Evolutionary conservation across 2,797 vertebrate species (phyloP).

Genomic region (Thalassophryne amazonica): DNA sequence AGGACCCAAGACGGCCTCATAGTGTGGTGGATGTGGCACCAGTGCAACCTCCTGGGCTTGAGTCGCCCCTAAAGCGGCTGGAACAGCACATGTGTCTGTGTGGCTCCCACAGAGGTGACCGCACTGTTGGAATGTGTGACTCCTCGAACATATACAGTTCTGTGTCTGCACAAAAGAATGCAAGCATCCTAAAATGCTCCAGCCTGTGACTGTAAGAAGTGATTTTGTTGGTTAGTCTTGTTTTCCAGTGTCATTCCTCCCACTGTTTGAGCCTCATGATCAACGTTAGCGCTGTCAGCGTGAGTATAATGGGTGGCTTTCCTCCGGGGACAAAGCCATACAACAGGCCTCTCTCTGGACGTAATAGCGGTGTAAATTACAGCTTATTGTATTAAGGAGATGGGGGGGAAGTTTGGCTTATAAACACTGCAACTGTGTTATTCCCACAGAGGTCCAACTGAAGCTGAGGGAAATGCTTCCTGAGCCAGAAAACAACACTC

Average conservation of each 20-base stretch:
- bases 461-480: conserved; percentile 67
- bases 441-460: conserved; percentile 61
- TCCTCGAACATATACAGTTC: too few relatives aligned
- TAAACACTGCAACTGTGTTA: conserved; percentile 68
- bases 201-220: conserved; percentile 19
- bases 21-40: too few relatives aligned
- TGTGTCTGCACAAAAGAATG: too few relatives aligned
- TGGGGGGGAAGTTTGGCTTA: conserved; percentile 54
- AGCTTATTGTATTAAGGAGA: conserved; percentile 73
- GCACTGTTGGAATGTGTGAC: too few relatives aligned
- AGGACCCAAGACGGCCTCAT: too few relatives aligned
- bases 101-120: too few relatives aligned
- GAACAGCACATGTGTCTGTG: too few relatives aligned
- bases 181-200: background rate
- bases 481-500: conserved; percentile 44
- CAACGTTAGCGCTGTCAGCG: conserved; percentile 53
- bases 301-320: conserved; percentile 63
- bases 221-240: conserved; percentile 19
- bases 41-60: too few relatives aligned
- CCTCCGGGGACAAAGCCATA: conserved; percentile 46
- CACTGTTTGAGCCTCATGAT: conserved; percentile 49
- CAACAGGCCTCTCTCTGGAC: conserved; percentile 65
- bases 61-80: too few relatives aligned
- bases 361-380: conserved; percentile 76
- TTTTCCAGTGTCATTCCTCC: conserved; percentile 30